Percentiles rank a stretch among this genome's conserved stretches.
phyloP scores from a whole-genome alignment of 2,888 invertebrate species.

The Carpatolechia fugitivella region DNA sequence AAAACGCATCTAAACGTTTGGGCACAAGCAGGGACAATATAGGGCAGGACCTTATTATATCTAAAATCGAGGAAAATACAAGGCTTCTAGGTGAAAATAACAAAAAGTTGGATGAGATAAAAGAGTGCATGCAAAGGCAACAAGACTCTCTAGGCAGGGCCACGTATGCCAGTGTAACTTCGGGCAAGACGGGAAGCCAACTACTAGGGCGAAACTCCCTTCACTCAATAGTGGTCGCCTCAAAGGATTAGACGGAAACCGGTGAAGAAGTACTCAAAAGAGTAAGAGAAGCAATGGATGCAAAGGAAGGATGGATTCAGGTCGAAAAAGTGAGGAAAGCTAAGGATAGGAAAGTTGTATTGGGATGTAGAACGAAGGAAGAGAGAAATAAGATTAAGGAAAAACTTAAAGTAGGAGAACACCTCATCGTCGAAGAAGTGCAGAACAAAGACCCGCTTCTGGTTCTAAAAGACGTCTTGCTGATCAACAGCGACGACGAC shows the following conservation, averaged over 20 bases:
- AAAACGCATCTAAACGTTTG: no score
- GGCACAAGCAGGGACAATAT: no score
- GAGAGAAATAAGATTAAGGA: constrained; percentile 5
- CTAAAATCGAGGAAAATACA: no score
- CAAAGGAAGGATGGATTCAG: constrained; percentile 13
- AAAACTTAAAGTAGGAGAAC: neutral
- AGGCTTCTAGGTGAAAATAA: no score
- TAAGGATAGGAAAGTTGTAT: constrained; percentile 18
- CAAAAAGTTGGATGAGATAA: no score
- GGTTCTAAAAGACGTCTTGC: constrained; percentile 7
- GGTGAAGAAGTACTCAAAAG: constrained; percentile 13
- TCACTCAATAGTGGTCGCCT: neutral
- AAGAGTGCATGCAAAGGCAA: no score
- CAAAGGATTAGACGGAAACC: neutral
- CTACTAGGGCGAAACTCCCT: neutral
- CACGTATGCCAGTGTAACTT: neutral
- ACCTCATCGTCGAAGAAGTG: constrained; percentile 10
- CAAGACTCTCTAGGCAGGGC: no score
- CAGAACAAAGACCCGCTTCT: constrained; percentile 18
- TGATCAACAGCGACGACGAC: neutral
- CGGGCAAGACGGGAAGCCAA: no score
- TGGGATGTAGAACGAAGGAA: constrained; percentile 13
- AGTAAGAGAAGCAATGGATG: constrained; percentile 9
- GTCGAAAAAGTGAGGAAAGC: constrained; percentile 18
- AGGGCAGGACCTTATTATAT: no score